Conservation (phyloP, 2,797 vertebrate species). For the Triplophysa yarkandensis region DNA sequence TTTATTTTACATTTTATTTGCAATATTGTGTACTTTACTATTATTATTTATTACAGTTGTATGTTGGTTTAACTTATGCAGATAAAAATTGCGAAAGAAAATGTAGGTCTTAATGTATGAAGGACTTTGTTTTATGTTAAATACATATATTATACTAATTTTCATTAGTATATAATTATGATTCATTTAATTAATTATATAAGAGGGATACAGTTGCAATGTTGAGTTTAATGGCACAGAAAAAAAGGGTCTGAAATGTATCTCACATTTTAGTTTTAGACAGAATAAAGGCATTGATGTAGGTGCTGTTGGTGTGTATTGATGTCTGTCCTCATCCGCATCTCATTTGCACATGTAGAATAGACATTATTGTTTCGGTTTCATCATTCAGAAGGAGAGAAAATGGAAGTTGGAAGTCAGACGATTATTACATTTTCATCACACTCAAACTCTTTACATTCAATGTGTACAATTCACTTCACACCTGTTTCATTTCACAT, state of each 20-base stretch:
- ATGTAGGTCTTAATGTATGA: too few species aligned
- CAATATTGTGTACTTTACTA: too few species aligned
- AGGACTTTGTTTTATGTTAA: too few species aligned
- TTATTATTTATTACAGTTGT: too few species aligned
- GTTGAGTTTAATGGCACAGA: too few species aligned
- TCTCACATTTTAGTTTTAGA: neutral
- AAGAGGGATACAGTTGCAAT: too few species aligned
- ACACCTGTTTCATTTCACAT: neutral
- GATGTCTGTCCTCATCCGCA: slow-evolving; percentile 58
- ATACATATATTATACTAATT: too few species aligned
- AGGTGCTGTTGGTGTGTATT: slow-evolving; percentile 44
- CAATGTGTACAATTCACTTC: neutral
- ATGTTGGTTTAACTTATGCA: too few species aligned
- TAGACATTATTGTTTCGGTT: slow-evolving; percentile 68
- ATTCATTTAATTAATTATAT: too few species aligned
- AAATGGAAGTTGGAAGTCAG: slow-evolving; percentile 5
- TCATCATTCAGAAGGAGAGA: neutral
- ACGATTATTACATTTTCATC: slow-evolving; percentile 25
- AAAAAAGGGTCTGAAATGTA: neutral
- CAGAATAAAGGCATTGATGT: neutral
- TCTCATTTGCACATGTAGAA: slow-evolving; percentile 64
- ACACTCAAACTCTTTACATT: neutral
- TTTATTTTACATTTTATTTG: too few species aligned
- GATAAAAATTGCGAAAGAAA: too few species aligned
- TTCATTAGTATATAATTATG: too few species aligned